Evolutionary conservation across 2,113 vertebrate genomes (phyloP).

Genomic region (Rafetus swinhoei): DNA sequence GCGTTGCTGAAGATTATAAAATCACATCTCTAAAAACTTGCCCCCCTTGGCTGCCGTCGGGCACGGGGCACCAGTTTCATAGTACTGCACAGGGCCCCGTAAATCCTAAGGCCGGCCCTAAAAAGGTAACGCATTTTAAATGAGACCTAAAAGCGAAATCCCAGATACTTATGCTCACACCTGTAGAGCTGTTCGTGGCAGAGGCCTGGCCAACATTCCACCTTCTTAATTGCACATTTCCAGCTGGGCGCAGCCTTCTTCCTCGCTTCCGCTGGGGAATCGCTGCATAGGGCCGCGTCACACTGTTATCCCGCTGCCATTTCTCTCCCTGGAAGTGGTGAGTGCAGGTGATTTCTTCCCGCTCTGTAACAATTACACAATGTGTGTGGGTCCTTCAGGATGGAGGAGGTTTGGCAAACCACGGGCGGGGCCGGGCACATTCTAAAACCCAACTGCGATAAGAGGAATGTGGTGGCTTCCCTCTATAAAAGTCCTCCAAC

Average conservation of each 20-base stretch:
- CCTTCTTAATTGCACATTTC: rapidly evolving
- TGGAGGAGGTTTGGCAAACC: background rate
- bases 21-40: no score
- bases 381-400: background rate
- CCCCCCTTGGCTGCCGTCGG: no score
- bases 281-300: rapidly evolving
- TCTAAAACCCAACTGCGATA: background rate
- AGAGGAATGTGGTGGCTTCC: background rate
- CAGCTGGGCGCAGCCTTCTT: background rate
- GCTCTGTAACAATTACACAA: background rate
- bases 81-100: no score
- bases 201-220: no score
- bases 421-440: background rate
- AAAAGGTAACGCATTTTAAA: rapidly evolving
- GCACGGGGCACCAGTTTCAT: no score
- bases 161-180: background rate
- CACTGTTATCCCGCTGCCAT: background rate
- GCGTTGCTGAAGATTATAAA: no score
- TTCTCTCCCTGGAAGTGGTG: background rate
- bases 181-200: rapidly evolving
- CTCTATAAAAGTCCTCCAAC: background rate
- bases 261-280: background rate
- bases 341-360: background rate
- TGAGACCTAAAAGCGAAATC: background rate
- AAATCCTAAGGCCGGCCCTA: no score